Evolutionary conservation across 1,140 invertebrate genomes (phyloP), one percentile per base, ranked within the genome.

Genomic region (Chionoecetes opilio): DNA sequence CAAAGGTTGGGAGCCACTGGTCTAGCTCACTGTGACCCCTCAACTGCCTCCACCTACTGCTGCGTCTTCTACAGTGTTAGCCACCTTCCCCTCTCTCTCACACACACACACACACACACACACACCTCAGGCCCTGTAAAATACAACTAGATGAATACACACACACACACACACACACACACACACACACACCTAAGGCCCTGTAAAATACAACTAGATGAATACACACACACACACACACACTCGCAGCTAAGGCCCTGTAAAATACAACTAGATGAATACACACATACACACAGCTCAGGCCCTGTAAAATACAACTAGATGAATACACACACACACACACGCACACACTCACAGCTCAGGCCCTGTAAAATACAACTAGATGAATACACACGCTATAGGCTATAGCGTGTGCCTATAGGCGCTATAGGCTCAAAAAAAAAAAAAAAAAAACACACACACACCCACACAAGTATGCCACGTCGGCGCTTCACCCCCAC

Each of bases 121-220:
- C 46, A 53, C 8, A 53, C 46, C n/a, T n/a, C n/a, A n/a, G n/a
- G n/a, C n/a, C n/a, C n/a, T n/a, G n/a, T n/a, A n/a, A 85, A 14
- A 87, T 6, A 87, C 85, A 87, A 0, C 26, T 32, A 87, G 0
- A 35, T 32, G 0, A 29, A 8, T 32, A 35, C 37, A 35, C 84
- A 86, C 84, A 86, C 84, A 86, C 84, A 86, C 84, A 86, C 31
- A 87, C 37, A 87, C 85, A 37, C 85, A 87, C 34, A 38, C 85
- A 87, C 37, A 35, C 6, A 87, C 14, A 87, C 3, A 3, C 85
- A 34, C 85, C n/a, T n/a, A n/a, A n/a, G n/a, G n/a, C n/a, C n/a
- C n/a, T n/a, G n/a, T n/a, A n/a, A n/a, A n/a, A n/a, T n/a, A n/a
- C n/a, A n/a, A n/a, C n/a, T n/a, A n/a, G n/a, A n/a, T n/a, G n/a